phyloP scores from a whole-genome alignment of 1,140 invertebrate genomes.

The Diorhabda elongata region DNA sequence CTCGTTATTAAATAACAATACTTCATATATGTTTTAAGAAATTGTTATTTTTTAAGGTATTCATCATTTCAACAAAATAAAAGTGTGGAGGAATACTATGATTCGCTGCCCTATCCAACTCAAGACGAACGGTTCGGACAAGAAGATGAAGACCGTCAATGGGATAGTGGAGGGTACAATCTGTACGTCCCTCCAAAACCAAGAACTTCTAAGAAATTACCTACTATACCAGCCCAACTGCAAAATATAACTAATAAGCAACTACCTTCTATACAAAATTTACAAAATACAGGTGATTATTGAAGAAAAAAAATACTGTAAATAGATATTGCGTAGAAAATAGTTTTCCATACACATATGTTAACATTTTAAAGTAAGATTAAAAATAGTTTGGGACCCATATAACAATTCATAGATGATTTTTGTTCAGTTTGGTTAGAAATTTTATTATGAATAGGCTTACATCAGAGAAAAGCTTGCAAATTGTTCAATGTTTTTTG shows the following conservation, averaged over 20 bases:
- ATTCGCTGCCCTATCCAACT: slow-evolving; percentile 50
- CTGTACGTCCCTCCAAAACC: slow-evolving; percentile 36
- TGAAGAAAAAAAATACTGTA: no score
- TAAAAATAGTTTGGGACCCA: no score
- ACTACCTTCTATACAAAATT: slow-evolving; percentile 42
- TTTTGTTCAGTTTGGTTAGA: no score
- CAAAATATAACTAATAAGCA: slow-evolving; percentile 47
- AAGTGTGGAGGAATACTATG: slow-evolving; percentile 53
- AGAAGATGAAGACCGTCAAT: slow-evolving; percentile 64
- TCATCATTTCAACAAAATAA: slow-evolving; percentile 32
- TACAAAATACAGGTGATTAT: neutral
- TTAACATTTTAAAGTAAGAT: no score
- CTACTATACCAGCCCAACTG: slow-evolving; percentile 38
- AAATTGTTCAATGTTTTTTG: no score
- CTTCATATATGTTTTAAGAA: neutral
- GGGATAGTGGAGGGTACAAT: slow-evolving; percentile 61
- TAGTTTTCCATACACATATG: no score
- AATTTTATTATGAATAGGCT: no score
- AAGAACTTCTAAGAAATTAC: slow-evolving; percentile 46
- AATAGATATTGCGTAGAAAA: no score
- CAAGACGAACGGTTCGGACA: slow-evolving; percentile 56
- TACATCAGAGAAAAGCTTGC: no score
- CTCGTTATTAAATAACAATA: neutral
- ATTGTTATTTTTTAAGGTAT: slow-evolving; percentile 26
- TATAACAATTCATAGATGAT: no score